These are phyloP conservation scores for Corythoichthys intestinalis DNA, from an alignment of 2,113 vertebrate genomes.

Conservation along the genomic window DNA sequence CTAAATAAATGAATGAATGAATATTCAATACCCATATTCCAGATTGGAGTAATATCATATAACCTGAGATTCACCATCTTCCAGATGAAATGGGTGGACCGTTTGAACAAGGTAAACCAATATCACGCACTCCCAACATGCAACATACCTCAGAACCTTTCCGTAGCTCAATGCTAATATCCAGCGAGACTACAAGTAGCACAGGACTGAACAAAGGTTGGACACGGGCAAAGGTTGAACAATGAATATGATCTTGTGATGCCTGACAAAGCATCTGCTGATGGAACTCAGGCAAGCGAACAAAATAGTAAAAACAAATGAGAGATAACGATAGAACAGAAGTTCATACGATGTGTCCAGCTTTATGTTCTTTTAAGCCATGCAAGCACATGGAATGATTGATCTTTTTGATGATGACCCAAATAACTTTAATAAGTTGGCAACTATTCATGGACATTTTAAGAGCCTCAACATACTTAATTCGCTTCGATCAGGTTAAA, in stretches of 20 bases:
- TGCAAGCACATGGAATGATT: neutral
- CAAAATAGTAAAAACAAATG: neutral
- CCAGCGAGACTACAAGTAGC: slow-evolving; percentile 10
- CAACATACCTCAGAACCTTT: slow-evolving; percentile 46
- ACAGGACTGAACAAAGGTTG: slow-evolving; percentile 55
- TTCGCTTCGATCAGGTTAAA: too few species aligned
- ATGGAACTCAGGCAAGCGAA: neutral
- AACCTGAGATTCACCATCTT: too few species aligned
- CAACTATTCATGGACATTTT: neutral
- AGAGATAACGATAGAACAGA: neutral
- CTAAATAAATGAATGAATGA: too few species aligned
- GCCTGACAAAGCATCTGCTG: slow-evolving; percentile 29
- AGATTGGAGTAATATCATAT: too few species aligned
- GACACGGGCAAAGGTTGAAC: slow-evolving; percentile 66
- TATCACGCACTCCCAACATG: neutral
- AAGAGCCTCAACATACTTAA: neutral
- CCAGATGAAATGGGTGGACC: too few species aligned
- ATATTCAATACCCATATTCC: too few species aligned
- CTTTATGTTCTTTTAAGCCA: neutral
- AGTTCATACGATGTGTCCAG: neutral
- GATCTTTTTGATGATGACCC: neutral
- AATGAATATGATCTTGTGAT: slow-evolving; percentile 52
- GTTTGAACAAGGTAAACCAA: neutral
- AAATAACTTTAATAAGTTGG: neutral
- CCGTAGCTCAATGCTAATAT: slow-evolving; percentile 16